Base-by-base conservation (phyloP, 2,888 invertebrate genomes). In the Ceratothoa steindachneri region DNA sequence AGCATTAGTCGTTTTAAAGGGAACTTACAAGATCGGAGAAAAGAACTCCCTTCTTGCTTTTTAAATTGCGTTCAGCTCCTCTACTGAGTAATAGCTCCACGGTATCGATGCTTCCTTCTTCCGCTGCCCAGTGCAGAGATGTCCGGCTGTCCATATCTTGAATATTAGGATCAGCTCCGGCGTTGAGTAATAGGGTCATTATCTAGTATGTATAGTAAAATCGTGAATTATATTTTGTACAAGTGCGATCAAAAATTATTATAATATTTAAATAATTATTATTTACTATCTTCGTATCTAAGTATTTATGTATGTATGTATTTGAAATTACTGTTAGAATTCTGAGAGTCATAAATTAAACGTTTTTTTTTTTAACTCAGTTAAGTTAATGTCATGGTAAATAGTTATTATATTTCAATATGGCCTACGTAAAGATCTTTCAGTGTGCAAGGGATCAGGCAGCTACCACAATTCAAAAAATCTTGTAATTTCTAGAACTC, bases 21-120 rank as follows among this genome's bases (percentile, higher is more conserved):
- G 24, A 7, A 67, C 73, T 60, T 52, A 79, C 78, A 68, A 75
- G 66, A 29, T 73, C 53, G 0, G 71, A 64, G 51, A 69, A 75
- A n/a, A 67, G 55, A 19, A 60, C 60, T 2, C 73, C 73, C 2
- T 60, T 60, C 22, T 73, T 76, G 22, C 69, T 75, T 27, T 27
- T 71, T 28, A 73, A 41, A 24, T 66, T 28, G 2, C 71, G 73
- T 41, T 72, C 65, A 12, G 78, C 75, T 0, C 53, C 67, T 9
- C 41, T 41, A 3, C 71, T 69, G 22, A 78, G 41, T 27, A 78
- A 67, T 7, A 71, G 30, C 28, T 73, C 69, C 12, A 78, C 78
- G 1, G 75, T 74, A 5, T 73, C 75, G 0, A 73, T 67, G 24
- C 72, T 72, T 41, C 72, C 72, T n/a, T 71, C 74, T 31, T 67